Evolutionary conservation across 2,888 invertebrate species (phyloP).

Genomic region (Hemistola chrysoprasaria): DNA sequence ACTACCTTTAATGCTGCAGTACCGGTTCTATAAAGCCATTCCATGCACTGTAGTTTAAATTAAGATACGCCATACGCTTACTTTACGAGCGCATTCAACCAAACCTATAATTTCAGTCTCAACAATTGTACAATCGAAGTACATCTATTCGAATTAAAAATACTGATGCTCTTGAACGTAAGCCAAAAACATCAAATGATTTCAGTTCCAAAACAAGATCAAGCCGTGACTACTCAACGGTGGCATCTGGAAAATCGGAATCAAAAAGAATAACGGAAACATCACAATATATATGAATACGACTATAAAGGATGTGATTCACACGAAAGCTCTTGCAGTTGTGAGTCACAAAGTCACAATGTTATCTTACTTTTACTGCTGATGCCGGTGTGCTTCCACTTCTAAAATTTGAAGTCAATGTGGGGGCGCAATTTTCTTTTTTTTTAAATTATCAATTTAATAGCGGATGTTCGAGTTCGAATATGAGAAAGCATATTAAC

Average conservation of each 20-base stretch:
- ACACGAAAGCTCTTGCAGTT: conserved; percentile 51
- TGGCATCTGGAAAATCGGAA: conserved; percentile 57
- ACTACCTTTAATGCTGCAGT: conserved; percentile 33
- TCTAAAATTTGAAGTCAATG: conserved; percentile 37
- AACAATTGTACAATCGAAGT: conserved; percentile 45
- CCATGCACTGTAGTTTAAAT: conserved; percentile 5
- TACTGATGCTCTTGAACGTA: conserved; percentile 57
- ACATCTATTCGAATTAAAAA: conserved; percentile 55
- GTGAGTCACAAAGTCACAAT: conserved; percentile 56
- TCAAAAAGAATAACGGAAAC: conserved; percentile 65
- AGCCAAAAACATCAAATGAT: conserved; percentile 66
- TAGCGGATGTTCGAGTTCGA: conserved; percentile 54
- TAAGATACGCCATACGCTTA: conserved; percentile 3
- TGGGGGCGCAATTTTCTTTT: conserved; percentile 48
- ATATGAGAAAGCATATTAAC: conserved; percentile 51
- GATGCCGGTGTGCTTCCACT: conserved; percentile 47
- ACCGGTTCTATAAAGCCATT: conserved; percentile 38
- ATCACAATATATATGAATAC: conserved; percentile 46
- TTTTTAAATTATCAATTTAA: conserved; percentile 58
- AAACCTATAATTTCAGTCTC: conserved; percentile 16
- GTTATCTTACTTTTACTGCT: conserved; percentile 66
- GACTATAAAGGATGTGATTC: conserved; percentile 65
- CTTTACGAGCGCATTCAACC: conserved; percentile 13
- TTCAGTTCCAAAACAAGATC: conserved; percentile 60
- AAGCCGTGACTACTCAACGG: conserved; percentile 47